Evolutionary conservation across 2,797 vertebrate species (phyloP), one percentile per base, ranked within the genome.

Genomic region (Sylvilagus floridanus): DNA sequence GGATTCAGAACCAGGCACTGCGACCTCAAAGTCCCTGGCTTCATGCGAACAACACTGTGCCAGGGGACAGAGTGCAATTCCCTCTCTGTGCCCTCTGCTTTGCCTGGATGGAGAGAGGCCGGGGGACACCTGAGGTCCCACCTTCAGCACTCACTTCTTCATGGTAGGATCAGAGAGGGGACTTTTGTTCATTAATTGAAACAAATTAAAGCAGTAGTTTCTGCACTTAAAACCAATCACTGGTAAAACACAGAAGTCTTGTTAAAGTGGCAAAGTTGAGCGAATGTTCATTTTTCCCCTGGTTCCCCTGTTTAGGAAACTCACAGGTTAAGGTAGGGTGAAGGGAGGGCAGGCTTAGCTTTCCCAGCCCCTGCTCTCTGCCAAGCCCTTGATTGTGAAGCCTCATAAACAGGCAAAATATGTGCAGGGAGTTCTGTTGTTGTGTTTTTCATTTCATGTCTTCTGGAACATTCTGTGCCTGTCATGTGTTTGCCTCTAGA

Each of bases 401-500:
- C 26, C n/a, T 93, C 82, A 71, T 32, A 71, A 82, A 66, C 50
- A 75, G 32, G 62, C 12, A 75, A 65, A 90, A 78, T 77, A 73
- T 73, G 73, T 75, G 8, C 24, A 11, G 65, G 35, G 42, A 7
- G 35, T 50, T 19, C 22, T 50, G 5, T 62, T 30, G 22, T 79
- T 50, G 24, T 14, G 5, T 86, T 62, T 32, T 83, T 32, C 63
- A 24, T 35, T 82, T 57, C 42, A 28, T 79, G 93, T 90, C 50
- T 94, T 88, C 84, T 72, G 62, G 95, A 95, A 90, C 91, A 88
- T 82, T 83, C 90, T 88, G 85, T 93, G 81, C 62, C 69, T 81
- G 24, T 69, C 10, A 19, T 47, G 21, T 63, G 79, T 86, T 93
- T 68, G 22, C 63, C 83, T 72, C 47, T 72, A 37, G 68, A 88